Percentiles rank a stretch among this genome's conserved stretches.
phyloP scores from a whole-genome alignment of 1,140 invertebrate genomes.

The Pseudomyrmex gracilis region DNA sequence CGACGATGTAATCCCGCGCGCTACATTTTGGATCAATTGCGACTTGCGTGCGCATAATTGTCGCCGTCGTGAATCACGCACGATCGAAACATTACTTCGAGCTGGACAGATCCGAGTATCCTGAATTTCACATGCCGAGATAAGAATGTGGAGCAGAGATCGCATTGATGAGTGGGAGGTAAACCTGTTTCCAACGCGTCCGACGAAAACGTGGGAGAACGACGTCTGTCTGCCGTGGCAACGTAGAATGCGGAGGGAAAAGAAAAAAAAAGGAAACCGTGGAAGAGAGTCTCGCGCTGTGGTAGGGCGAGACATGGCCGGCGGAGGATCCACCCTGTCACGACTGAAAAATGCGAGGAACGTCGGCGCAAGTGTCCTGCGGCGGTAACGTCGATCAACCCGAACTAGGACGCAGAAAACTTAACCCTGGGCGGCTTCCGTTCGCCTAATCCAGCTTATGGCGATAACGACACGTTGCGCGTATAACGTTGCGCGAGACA shows the following conservation, averaged over 20 bases:
- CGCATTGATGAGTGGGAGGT: constrained; percentile 30
- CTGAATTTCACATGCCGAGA: constrained; percentile 64
- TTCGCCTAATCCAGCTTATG: neutral
- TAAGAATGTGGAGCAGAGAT: constrained; percentile 64
- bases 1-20: constrained; percentile 15
- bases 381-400: constrained; percentile 12
- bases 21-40: constrained; percentile 36
- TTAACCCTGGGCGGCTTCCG: neutral
- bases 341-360: constrained; percentile 42
- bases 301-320: neutral
- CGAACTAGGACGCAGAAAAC: constrained; percentile 27
- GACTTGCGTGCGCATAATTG: constrained; percentile 29
- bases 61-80: constrained; percentile 45
- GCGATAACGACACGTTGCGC: neutral
- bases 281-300: neutral
- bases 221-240: constrained; percentile 16
- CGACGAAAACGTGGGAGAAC: neutral
- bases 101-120: constrained; percentile 19
- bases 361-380: neutral
- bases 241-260: neutral
- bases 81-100: neutral
- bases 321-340: constrained; percentile 38
- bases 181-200: constrained; percentile 54
- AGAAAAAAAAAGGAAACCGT: neutral
- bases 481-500: neutral